Evolutionary conservation across 2,113 vertebrate genomes (phyloP).

Genomic region (Anoura caudifer): DNA sequence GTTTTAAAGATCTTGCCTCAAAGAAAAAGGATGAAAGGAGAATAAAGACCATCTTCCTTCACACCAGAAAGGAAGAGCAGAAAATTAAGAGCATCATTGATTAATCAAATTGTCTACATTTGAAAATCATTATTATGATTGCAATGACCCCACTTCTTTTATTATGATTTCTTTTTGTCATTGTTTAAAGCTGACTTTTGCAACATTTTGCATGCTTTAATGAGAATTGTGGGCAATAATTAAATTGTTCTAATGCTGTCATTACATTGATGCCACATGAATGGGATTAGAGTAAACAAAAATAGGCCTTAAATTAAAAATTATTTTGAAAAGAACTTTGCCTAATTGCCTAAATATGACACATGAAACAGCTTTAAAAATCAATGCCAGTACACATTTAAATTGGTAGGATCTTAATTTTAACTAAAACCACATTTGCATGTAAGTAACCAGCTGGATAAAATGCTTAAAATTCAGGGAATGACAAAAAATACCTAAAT

Average conservation of each 20-base stretch:
- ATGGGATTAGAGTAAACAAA: slow-evolving; percentile 80
- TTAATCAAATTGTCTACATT: background rate
- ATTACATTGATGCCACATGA: slow-evolving; percentile 75
- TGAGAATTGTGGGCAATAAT: slow-evolving; percentile 76
- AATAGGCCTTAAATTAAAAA: slow-evolving; percentile 78
- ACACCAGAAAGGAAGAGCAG: background rate
- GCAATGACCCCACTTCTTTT: slow-evolving; percentile 70
- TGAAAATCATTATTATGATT: slow-evolving; percentile 74
- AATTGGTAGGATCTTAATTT: slow-evolving; percentile 5
- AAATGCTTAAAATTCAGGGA: slow-evolving; percentile 29
- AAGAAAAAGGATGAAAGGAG: background rate
- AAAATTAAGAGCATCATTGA: background rate
- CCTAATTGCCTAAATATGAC: slow-evolving; percentile 68
- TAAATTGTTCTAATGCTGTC: slow-evolving; percentile 79
- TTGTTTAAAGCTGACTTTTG: slow-evolving; percentile 77
- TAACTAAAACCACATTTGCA: slow-evolving; percentile 20
- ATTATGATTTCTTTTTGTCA: slow-evolving; percentile 47
- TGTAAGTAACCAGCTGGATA: background rate
- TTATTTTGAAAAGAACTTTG: slow-evolving; percentile 74
- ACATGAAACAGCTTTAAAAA: slow-evolving; percentile 71
- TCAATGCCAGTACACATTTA: slow-evolving; percentile 42
- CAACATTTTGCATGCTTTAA: slow-evolving; percentile 69
- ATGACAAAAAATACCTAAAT: background rate
- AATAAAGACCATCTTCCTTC: background rate
- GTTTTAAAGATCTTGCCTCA: background rate